Percentiles rank a stretch among this genome's conserved stretches.
phyloP scores from a whole-genome alignment of 2,888 invertebrate genomes.

The Rambutsinella grinnellia region DNA sequence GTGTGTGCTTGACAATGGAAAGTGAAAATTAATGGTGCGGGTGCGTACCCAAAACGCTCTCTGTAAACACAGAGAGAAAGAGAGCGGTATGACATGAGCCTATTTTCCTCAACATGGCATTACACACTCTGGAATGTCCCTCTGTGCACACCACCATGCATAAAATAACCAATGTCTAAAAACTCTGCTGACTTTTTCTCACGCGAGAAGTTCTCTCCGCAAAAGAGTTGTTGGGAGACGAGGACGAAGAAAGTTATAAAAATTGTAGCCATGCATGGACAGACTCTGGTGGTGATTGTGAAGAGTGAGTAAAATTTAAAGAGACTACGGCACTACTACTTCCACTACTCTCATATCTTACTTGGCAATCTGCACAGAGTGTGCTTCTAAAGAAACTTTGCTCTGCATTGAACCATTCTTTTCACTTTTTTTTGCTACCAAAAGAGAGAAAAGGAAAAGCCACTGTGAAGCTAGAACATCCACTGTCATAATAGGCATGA shows the following conservation, averaged over 20 bases:
- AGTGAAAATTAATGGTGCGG: not conserved
- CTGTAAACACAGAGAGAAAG: not conserved
- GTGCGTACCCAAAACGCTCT: not conserved
- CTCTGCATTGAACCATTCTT: conserved; percentile 30
- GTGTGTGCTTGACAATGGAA: not conserved
- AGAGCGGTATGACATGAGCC: too few species aligned
- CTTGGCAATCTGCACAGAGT: conserved; percentile 39
- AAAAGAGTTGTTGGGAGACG: too few species aligned
- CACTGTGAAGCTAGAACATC: too few species aligned
- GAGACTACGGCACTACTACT: not conserved
- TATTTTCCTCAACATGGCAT: not conserved
- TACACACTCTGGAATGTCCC: not conserved
- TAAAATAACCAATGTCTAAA: not conserved
- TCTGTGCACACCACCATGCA: not conserved
- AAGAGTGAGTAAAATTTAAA: not conserved
- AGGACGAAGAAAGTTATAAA: conserved; percentile 35
- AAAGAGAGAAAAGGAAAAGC: too few species aligned
- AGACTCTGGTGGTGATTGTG: not conserved
- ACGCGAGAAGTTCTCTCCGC: not conserved
- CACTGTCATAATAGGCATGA: too few species aligned
- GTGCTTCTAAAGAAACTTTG: too few species aligned
- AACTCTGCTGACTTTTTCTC: not conserved
- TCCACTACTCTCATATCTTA: not conserved
- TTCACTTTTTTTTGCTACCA: conserved; percentile 26
- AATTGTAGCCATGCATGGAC: conserved; percentile 31